These are phyloP conservation scores for Acanthiza pusilla DNA, from an alignment of 2,797 vertebrate genomes.

Conservation along the genomic window DNA sequence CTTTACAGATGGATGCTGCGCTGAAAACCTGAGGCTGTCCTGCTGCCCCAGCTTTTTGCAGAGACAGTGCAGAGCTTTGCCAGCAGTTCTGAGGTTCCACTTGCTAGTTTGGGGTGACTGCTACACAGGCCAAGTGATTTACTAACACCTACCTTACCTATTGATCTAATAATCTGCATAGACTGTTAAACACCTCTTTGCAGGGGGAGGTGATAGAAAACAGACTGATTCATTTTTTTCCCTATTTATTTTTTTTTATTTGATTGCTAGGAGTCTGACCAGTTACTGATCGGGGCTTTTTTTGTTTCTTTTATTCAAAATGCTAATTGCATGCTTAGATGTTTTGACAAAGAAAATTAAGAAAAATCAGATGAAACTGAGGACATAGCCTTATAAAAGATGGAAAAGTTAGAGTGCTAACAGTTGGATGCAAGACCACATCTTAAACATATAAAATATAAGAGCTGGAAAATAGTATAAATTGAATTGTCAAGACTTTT, in stretches of 20 bases:
- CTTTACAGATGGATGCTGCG: neutral
- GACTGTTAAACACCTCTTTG: neutral
- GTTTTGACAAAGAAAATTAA: neutral
- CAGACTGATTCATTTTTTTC: neutral
- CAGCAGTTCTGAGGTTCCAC: neutral
- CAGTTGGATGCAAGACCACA: neutral
- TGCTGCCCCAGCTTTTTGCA: neutral
- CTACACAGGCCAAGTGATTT: neutral
- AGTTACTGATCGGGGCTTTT: neutral
- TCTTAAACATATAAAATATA: neutral
- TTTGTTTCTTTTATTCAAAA: neutral
- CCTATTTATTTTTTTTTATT: neutral
- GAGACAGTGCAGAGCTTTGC: neutral
- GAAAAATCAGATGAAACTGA: neutral
- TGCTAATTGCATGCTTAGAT: neutral
- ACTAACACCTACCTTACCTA: neutral
- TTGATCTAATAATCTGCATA: neutral
- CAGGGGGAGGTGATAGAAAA: fast-evolving
- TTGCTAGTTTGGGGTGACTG: neutral
- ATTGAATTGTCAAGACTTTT: neutral
- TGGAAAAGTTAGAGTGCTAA: neutral
- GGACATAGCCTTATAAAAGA: neutral
- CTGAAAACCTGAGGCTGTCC: neutral
- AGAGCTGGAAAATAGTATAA: neutral
- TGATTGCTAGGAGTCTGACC: neutral